Conservation (phyloP, 23 tunicate genomes). For the Halocynthia aurantium region DNA sequence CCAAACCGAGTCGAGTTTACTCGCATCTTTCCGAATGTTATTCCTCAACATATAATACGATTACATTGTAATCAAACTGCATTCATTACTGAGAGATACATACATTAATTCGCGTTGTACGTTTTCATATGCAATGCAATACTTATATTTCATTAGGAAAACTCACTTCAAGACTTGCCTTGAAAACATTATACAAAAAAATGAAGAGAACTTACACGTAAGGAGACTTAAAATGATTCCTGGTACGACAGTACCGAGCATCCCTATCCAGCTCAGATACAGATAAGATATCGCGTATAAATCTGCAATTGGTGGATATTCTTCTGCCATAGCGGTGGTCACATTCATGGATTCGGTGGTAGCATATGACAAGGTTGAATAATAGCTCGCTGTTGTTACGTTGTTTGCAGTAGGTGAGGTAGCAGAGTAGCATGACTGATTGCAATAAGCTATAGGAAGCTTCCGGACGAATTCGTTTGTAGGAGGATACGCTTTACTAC, state of each 20-base stretch:
- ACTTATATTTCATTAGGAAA: neutral
- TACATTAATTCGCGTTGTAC: neutral
- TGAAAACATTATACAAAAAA: neutral
- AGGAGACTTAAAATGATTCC: slow-evolving; percentile 48
- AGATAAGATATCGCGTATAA: slow-evolving; percentile 65
- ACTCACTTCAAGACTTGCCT: slow-evolving; percentile 3
- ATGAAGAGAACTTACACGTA: slow-evolving; percentile 29
- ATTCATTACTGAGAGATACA: neutral
- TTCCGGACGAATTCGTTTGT: slow-evolving; percentile 18
- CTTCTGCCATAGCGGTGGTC: slow-evolving; percentile 7
- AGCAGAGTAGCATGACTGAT: slow-evolving; percentile 11
- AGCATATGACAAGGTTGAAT: slow-evolving; percentile 7
- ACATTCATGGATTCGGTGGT: neutral
- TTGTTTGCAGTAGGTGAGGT: slow-evolving; percentile 14
- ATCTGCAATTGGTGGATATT: slow-evolving; percentile 62
- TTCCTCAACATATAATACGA: too few species aligned
- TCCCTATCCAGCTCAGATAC: slow-evolving; percentile 49
- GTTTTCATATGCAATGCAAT: neutral
- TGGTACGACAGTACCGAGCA: slow-evolving; percentile 27
- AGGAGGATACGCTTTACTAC: slow-evolving; percentile 32
- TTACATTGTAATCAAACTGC: neutral
- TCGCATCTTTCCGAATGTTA: too few species aligned
- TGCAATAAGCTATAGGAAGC: slow-evolving; percentile 14
- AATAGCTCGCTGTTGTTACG: neutral
- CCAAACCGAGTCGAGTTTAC: too few species aligned